Percentiles rank a stretch among this genome's conserved stretches.
phyloP scores from a whole-genome alignment of 2,113 vertebrate species.

The Burhinus oedicnemus region DNA sequence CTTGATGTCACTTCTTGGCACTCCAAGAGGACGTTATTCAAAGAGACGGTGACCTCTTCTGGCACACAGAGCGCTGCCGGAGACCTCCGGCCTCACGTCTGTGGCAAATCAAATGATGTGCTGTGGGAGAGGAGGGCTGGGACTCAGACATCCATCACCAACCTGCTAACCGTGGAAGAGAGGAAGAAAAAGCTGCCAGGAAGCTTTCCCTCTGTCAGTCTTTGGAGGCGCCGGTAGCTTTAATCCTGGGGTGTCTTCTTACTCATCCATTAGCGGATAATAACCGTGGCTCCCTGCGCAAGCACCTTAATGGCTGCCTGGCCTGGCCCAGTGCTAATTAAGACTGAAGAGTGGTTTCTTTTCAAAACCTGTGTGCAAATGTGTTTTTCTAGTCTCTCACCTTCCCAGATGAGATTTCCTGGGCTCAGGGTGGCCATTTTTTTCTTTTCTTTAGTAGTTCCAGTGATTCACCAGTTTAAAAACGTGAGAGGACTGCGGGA shows the following conservation, averaged over 20 bases:
- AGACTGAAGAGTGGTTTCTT: neutral
- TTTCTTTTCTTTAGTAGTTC: constrained; percentile 3
- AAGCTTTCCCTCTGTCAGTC: neutral
- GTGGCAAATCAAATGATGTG: constrained; percentile 45
- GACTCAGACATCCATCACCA: constrained; percentile 18
- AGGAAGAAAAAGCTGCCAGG: neutral
- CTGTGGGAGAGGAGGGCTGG: neutral
- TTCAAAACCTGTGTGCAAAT: neutral
- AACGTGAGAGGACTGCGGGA: neutral
- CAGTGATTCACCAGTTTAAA: constrained; percentile 24
- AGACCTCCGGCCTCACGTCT: constrained; percentile 15
- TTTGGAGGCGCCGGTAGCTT: neutral
- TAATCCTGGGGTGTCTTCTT: neutral
- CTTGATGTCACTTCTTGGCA: constrained; percentile 53
- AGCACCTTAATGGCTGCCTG: neutral
- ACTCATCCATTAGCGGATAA: neutral
- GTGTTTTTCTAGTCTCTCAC: neutral
- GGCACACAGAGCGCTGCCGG: neutral
- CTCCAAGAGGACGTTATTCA: neutral
- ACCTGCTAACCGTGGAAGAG: neutral
- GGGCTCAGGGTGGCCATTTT: neutral
- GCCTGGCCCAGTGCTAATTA: constrained; percentile 4
- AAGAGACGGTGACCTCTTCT: constrained; percentile 38
- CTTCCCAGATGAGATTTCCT: neutral
- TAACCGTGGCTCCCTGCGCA: neutral